Conservation (phyloP, 2,888 invertebrate species). For the Helicoverpa assulta region DNA sequence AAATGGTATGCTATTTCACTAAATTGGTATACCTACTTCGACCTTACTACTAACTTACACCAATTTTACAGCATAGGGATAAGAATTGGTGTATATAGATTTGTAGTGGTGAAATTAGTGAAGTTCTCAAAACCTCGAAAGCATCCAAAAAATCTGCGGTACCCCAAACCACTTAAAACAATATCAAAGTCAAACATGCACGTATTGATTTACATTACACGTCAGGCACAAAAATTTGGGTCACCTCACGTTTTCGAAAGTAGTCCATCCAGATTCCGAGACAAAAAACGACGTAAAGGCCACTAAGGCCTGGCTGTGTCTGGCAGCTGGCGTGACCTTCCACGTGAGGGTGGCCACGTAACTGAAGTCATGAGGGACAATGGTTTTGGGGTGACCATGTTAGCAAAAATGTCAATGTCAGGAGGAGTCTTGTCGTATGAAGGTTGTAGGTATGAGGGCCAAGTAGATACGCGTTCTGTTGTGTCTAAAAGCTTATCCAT, state of each 20-base stretch:
- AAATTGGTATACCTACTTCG: too few species aligned
- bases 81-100: too few species aligned
- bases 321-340: constrained; percentile 51
- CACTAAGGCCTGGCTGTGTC: constrained; percentile 63
- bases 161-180: constrained; percentile 37
- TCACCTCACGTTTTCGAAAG: constrained; percentile 83
- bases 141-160: constrained; percentile 7
- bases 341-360: constrained; percentile 57
- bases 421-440: constrained; percentile 16
- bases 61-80: too few species aligned
- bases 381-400: constrained; percentile 30
- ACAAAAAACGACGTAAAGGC: constrained; percentile 77
- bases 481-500: too few species aligned
- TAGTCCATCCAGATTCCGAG: constrained; percentile 84
- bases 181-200: constrained; percentile 52
- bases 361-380: constrained; percentile 33
- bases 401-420: constrained; percentile 52
- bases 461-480: too few species aligned
- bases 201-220: constrained; percentile 66
- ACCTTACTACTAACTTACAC: too few species aligned
- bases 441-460: too few species aligned
- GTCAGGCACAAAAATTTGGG: constrained; percentile 72
- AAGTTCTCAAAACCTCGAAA: too few species aligned
- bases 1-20: too few species aligned
- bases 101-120: too few species aligned